These are phyloP conservation scores for Phaonia tiefii DNA, from an alignment of 2,888 invertebrate species.

Conservation along the genomic window DNA sequence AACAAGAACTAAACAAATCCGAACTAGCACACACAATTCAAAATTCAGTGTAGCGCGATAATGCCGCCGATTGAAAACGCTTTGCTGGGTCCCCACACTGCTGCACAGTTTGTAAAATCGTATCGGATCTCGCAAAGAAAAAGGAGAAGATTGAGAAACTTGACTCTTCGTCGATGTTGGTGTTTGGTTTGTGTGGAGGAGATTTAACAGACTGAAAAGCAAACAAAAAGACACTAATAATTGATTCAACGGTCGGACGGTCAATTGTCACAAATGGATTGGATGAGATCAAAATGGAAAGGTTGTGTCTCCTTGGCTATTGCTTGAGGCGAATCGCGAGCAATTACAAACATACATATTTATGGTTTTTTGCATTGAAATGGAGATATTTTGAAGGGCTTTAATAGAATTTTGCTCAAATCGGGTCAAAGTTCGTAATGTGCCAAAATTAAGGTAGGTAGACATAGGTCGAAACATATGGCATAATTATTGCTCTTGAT, in stretches of 20 bases:
- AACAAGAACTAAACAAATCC: background rate
- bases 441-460: no score
- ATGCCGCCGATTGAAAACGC: no score
- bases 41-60: background rate
- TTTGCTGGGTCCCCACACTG: background rate
- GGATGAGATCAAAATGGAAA: background rate
- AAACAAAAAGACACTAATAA: conserved; percentile 2
- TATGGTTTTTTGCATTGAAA: no score
- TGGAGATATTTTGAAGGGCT: no score
- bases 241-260: background rate
- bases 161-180: background rate
- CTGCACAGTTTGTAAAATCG: background rate
- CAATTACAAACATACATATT: background rate
- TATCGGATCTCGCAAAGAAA: background rate
- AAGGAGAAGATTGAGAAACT: conserved; percentile 7
- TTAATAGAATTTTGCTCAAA: no score
- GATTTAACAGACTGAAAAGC: conserved; percentile 3
- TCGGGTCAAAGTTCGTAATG: no score
- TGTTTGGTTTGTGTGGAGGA: background rate
- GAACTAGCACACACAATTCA: no score
- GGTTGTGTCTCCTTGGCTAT: background rate
- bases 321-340: background rate
- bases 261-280: background rate
- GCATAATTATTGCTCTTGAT: no score
- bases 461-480: no score